These are phyloP conservation scores for Momotus momota DNA, from an alignment of 2,797 vertebrate genomes.

Conservation along the genomic window DNA sequence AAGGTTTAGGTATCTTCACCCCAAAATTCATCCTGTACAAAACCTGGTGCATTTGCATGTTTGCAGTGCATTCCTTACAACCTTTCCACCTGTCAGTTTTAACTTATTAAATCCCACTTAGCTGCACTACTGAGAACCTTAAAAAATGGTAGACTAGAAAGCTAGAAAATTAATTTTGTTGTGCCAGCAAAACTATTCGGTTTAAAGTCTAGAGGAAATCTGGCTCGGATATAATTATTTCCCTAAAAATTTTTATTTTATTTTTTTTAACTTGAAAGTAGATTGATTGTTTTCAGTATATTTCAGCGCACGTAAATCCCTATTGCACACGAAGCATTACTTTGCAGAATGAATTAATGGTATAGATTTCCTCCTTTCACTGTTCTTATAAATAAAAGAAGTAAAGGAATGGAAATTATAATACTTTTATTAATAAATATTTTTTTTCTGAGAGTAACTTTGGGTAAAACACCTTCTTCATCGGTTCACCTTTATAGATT, in stretches of 20 bases:
- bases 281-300: not conserved
- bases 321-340: not conserved
- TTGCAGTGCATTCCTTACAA: not conserved
- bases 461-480: not conserved
- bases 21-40: not conserved
- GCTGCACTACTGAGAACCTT: not conserved
- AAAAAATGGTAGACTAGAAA: not conserved
- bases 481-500: not conserved
- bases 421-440: constrained; percentile 8
- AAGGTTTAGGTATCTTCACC: not conserved
- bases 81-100: not conserved
- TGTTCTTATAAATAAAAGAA: not conserved
- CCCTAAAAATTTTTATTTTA: not conserved
- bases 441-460: not conserved
- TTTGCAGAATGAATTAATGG: constrained; percentile 19
- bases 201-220: not conserved
- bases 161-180: not conserved
- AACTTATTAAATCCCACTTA: not conserved
- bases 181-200: not conserved
- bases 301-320: constrained; percentile 3
- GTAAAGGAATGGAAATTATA: not conserved
- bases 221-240: not conserved
- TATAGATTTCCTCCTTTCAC: constrained; percentile 5
- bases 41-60: not conserved
- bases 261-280: not conserved